Evolutionary conservation across 35 echinoderm and acorn worm genomes (phyloP).

Genomic region (Strongylocentrotus purpuratus): DNA sequence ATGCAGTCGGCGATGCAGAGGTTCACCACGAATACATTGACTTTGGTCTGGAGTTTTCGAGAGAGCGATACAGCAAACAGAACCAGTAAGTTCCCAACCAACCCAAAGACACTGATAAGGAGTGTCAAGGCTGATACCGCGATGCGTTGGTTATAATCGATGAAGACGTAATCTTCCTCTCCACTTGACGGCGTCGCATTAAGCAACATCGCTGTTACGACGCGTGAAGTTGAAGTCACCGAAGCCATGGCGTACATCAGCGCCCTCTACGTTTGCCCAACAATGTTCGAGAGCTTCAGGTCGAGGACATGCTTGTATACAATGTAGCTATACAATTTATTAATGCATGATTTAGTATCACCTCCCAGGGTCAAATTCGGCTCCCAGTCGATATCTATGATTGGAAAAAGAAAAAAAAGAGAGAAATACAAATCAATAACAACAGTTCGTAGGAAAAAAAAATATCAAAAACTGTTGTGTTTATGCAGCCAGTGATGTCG

Average conservation of each 20-base stretch:
- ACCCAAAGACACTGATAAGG: constrained; percentile 60
- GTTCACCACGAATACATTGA: constrained; percentile 91
- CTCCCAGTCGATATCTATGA: neutral
- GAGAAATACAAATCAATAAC: neutral
- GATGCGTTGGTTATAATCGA: constrained; percentile 69
- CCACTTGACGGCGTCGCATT: neutral
- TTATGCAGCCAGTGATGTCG: too few species aligned
- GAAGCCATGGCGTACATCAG: neutral
- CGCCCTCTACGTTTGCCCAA: constrained; percentile 13
- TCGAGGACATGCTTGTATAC: neutral
- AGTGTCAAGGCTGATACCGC: constrained; percentile 56
- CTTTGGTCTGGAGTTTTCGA: constrained; percentile 75
- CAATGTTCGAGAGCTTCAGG: neutral
- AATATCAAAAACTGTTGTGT: too few species aligned
- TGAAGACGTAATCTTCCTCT: constrained; percentile 37
- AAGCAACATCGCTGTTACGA: neutral
- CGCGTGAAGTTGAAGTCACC: neutral
- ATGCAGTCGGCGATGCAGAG: constrained; percentile 73
- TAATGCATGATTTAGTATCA: neutral
- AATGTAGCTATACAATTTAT: too few species aligned
- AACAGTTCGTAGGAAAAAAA: neutral
- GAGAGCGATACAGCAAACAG: constrained; percentile 81
- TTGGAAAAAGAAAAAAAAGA: neutral
- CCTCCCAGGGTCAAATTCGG: neutral
- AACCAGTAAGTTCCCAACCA: constrained; percentile 77